These are phyloP conservation scores for Dasypus novemcinctus DNA, from an alignment of 2,113 vertebrate genomes.

Conservation along the genomic window DNA sequence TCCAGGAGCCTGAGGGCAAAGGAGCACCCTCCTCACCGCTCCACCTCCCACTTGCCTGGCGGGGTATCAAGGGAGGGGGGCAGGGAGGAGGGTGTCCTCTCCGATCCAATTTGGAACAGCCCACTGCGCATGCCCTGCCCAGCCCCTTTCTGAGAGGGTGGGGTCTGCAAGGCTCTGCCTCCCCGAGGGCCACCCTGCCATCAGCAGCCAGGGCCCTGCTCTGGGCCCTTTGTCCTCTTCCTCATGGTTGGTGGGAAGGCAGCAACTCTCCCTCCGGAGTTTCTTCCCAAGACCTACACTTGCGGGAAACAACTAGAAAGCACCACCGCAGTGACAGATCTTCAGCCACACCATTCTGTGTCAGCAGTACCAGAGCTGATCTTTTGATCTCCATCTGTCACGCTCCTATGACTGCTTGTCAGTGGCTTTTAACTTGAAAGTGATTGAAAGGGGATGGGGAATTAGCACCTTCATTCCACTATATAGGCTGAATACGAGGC, in stretches of 20 bases:
- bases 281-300: background rate
- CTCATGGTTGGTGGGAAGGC: background rate
- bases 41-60: rapidly evolving
- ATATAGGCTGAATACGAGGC: background rate
- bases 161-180: background rate
- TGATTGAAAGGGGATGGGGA: background rate
- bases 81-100: background rate
- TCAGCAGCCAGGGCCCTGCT: background rate
- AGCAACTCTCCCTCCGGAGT: background rate
- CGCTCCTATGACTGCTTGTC: background rate
- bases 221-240: background rate
- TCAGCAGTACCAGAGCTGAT: background rate
- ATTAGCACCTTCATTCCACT: background rate
- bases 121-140: background rate
- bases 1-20: background rate
- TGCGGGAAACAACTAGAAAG: background rate
- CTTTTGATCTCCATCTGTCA: background rate
- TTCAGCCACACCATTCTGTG: background rate
- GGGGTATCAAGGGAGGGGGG: background rate
- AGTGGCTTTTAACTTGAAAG: background rate
- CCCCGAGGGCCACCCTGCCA: background rate
- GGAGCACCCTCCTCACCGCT: background rate
- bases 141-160: background rate
- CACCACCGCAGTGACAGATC: background rate
- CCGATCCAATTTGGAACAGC: background rate